A percentile compares a stretch with the other conserved stretches of the same genome.
phyloP scores from a whole-genome alignment of 2,113 vertebrate species.

The Sitta europaea region DNA sequence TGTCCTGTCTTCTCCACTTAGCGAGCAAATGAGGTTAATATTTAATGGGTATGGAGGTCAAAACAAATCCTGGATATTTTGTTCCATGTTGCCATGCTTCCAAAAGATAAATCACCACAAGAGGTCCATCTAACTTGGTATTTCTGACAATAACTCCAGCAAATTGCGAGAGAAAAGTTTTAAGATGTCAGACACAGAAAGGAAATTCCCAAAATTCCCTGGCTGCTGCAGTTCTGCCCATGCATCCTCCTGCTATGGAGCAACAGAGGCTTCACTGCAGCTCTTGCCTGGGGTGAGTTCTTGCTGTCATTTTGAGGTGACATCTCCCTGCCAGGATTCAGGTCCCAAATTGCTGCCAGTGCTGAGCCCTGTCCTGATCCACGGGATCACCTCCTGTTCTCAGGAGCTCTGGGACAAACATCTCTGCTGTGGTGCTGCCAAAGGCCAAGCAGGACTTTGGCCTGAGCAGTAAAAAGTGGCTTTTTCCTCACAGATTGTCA shows the following conservation, averaged over 20 bases:
- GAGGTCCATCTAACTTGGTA: neutral
- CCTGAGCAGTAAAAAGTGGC: neutral
- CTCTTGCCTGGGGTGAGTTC: neutral
- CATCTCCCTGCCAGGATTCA: neutral
- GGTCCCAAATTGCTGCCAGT: neutral
- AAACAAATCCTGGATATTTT: neutral
- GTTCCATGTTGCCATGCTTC: neutral
- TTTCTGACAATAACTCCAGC: neutral
- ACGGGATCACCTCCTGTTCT: accelerated
- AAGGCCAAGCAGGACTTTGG: no score
- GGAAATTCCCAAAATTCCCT: neutral
- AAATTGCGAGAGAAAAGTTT: neutral
- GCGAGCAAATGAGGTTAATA: neutral
- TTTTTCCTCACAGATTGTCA: neutral
- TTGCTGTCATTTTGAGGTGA: neutral
- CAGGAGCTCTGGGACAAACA: neutral
- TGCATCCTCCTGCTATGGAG: neutral
- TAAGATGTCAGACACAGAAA: neutral
- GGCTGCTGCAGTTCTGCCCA: neutral
- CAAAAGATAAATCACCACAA: accelerated
- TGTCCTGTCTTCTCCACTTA: neutral
- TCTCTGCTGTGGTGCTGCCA: neutral
- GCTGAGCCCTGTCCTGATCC: neutral
- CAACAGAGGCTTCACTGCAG: neutral
- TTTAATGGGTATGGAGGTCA: neutral